Evolutionary conservation across 1,140 invertebrate genomes (phyloP), one percentile per base, ranked within the genome.

Genomic region (Metopolophium dirhodum): DNA sequence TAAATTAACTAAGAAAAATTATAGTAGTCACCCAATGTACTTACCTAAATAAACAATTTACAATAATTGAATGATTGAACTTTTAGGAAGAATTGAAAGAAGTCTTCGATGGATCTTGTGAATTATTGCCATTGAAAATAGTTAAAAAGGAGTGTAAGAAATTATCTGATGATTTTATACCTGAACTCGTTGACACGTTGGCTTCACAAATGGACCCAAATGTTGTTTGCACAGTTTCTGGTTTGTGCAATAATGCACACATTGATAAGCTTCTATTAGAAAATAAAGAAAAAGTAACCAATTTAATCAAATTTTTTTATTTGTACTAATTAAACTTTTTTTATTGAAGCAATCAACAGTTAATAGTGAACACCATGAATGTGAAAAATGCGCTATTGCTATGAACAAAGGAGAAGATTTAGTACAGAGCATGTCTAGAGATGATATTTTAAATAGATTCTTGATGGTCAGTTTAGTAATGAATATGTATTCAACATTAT

Each of bases 21-120:
- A 23, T 47, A 14, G 11, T 83, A 85, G 23, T 45, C 1, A 47
- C 6, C 23, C 1, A 86, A n/a, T 86, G 26, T 6, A 47, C 11
- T 85, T 3, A n/a, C n/a, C n/a, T 23, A 23, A 85, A 85, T 85
- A 26, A 82, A 82, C 7, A 45, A 68, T 77, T 83, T 41, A 37
- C 20, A 83, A 47, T 49, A 30, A 54, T 89, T 89, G 22, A 54
- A 94, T 94, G 93, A 93, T 94, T 95, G 0, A n/a, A 77, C 11
- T 77, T 95, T 68, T 95, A 98, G 96, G 96, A 98, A 95, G 97
- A 98, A 95, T 95, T 99, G 14, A 98, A 97, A 94, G 96, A 97
- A 95, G 98, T 99, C 1, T 98, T 99, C 94, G 98, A 98, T 95
- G 98, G 98, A 23, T 98, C 97, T 14, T 99, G 98, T 95, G 96